Evolutionary conservation across 2,888 invertebrate genomes (phyloP).

Genomic region (Cryptosula pallasiana): DNA sequence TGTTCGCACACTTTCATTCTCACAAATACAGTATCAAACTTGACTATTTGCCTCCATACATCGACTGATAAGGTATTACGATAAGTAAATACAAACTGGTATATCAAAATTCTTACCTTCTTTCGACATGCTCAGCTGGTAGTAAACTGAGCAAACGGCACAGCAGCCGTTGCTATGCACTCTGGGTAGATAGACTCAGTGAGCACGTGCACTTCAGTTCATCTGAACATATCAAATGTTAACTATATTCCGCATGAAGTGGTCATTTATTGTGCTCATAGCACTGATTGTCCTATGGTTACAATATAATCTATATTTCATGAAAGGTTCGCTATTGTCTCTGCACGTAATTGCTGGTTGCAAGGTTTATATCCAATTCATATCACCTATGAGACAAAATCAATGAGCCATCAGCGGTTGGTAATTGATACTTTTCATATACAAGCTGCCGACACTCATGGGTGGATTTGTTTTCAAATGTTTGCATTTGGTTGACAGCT

Average conservation of each 20-base stretch:
- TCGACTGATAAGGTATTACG: too few species aligned
- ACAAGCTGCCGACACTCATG: too few species aligned
- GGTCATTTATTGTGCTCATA: not conserved
- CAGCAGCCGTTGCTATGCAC: conserved; percentile 15
- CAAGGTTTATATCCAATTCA: not conserved
- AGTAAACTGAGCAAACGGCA: not conserved
- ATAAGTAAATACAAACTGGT: too few species aligned
- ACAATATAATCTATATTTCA: not conserved
- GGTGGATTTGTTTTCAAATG: too few species aligned
- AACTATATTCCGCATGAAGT: not conserved
- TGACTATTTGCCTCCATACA: too few species aligned
- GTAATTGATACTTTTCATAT: too few species aligned
- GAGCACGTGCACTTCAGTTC: not conserved
- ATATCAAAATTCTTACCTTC: not conserved
- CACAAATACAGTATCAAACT: too few species aligned
- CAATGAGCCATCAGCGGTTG: not conserved
- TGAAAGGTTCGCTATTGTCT: not conserved
- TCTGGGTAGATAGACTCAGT: too few species aligned
- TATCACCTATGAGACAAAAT: not conserved
- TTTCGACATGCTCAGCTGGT: not conserved
- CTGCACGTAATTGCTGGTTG: not conserved
- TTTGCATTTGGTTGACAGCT: too few species aligned
- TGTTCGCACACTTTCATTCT: too few species aligned
- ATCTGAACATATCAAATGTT: not conserved
- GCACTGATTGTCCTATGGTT: not conserved